phyloP scores from a whole-genome alignment of 35 echinoderm and acorn worm species.

The Apostichopus parvimensis region DNA sequence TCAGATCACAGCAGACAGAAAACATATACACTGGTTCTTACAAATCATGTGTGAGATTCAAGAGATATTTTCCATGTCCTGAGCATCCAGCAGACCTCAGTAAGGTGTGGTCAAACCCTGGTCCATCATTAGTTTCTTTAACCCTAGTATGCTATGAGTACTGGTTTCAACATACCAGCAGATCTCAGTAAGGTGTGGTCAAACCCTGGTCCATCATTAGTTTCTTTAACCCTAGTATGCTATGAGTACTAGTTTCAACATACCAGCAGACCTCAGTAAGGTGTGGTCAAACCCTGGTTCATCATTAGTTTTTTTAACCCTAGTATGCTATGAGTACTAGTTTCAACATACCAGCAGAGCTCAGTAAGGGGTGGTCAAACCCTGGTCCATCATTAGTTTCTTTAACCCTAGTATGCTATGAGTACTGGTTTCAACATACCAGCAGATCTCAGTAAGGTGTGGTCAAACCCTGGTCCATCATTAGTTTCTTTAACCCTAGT shows the following conservation, averaged over 20 bases:
- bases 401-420: background rate
- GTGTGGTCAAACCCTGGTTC: constrained; percentile 50
- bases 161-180: too few relatives aligned
- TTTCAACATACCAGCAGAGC: constrained; percentile 21
- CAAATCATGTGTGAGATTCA: too few relatives aligned
- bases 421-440: constrained; percentile 29
- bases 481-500: background rate
- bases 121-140: background rate
- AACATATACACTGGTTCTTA: too few relatives aligned
- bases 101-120: constrained; percentile 42
- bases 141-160: too few relatives aligned
- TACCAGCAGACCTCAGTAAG: constrained; percentile 9
- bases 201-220: background rate
- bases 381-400: too few relatives aligned
- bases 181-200: constrained; percentile 43
- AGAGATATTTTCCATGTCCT: too few relatives aligned
- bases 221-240: too few relatives aligned
- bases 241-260: background rate
- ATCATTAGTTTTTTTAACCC: background rate
- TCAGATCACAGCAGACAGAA: too few relatives aligned
- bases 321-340: too few relatives aligned
- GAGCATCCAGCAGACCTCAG: background rate
- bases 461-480: constrained; percentile 34
- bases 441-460: constrained; percentile 20
- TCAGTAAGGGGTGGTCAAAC: background rate